Base-by-base conservation (phyloP, 2,797 vertebrate species). In the Myotis myotis region DNA sequence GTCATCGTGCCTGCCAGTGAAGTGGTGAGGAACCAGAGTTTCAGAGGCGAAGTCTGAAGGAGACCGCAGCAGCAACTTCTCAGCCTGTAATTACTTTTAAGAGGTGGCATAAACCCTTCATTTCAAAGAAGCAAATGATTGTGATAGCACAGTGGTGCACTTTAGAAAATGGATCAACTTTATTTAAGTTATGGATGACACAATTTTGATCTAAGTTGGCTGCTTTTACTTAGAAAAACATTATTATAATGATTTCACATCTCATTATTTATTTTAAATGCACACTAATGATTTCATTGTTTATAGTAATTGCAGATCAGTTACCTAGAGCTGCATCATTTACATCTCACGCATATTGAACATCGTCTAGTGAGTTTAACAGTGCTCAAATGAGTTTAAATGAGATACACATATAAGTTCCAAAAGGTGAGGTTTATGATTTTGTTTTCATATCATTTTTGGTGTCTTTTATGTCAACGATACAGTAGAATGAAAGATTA, bases 211-310 rank as follows among this genome's bases (percentile, higher is more conserved):
- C 66, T 23, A 53, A 94, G n/a, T 76, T 85, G 25, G 44, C 82
- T 83, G 79, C 38, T 92, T 90, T 92, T 70, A 82, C 70, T 47
- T 49, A 94, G 71, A 85, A 94, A 91, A n/a, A 62, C 49, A 64
- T 89, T 79, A 87, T 81, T 74, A 62, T 36, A 55, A 72, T 51
- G 64, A 83, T 66, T 94, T 91, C n/a, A 68, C 75, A 94, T 87
- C 64, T 91, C 76, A 84, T 74, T 76, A 74, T 87, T 51, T 84
- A 86, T 60, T 83, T 88, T 36, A 96, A 87, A 83, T 70, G 70
- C 74, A 66, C 75, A 66, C 38, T 90, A 80, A 51, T 70, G 23
- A 84, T 79, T 95, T 95, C 92, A 41, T 68, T 89, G 53, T 81
- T 90, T 49, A 17, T 71, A 22, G 16, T 60, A 79, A 86, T 49